Percentiles rank a stretch among this genome's conserved stretches.
These are phyloP conservation scores for Sebastes itinus DNA, from an alignment of 2,797 vertebrate species.

Conservation along the genomic window DNA sequence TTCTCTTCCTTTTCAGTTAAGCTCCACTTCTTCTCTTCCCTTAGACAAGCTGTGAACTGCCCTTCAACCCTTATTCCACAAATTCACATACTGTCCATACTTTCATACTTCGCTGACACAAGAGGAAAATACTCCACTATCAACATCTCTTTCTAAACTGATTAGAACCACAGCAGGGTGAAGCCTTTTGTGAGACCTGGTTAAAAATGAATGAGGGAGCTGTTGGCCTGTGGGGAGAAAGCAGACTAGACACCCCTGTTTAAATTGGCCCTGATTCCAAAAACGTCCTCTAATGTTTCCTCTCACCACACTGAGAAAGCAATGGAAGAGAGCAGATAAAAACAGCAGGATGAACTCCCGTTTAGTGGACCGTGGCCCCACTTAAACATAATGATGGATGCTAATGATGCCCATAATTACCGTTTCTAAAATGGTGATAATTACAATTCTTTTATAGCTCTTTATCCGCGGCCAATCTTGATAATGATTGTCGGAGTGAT, in stretches of 20 bases:
- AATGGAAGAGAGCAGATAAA: conserved; percentile 52
- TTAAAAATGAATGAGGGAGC: conserved; percentile 68
- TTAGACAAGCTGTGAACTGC: conserved; percentile 43
- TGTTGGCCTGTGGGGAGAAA: conserved; percentile 62
- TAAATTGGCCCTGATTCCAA: conserved; percentile 70
- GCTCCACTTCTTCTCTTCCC: conserved; percentile 1
- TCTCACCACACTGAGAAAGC: conserved; percentile 30
- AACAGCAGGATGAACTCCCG: conserved; percentile 60
- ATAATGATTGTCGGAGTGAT: conserved; percentile 60
- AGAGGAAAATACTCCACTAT: conserved; percentile 12
- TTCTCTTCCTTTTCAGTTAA: conserved; percentile 39
- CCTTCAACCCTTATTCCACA: conserved; percentile 37
- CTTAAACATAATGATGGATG: conserved; percentile 75
- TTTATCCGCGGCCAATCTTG: conserved; percentile 62
- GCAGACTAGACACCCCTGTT: conserved; percentile 79
- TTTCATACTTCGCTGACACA: conserved; percentile 12
- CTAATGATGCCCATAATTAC: conserved; percentile 79
- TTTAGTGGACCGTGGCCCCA: conserved; percentile 71
- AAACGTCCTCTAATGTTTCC: conserved; percentile 43
- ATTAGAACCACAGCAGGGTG: conserved; percentile 58
- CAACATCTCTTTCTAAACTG: conserved; percentile 29
- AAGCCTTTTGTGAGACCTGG: conserved; percentile 68
- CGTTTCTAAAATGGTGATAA: conserved; percentile 75
- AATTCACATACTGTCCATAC: conserved; percentile 22
- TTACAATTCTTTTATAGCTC: conserved; percentile 73